phyloP scores from a whole-genome alignment of 2,888 invertebrate genomes.

The Agonopterix heracliana region DNA sequence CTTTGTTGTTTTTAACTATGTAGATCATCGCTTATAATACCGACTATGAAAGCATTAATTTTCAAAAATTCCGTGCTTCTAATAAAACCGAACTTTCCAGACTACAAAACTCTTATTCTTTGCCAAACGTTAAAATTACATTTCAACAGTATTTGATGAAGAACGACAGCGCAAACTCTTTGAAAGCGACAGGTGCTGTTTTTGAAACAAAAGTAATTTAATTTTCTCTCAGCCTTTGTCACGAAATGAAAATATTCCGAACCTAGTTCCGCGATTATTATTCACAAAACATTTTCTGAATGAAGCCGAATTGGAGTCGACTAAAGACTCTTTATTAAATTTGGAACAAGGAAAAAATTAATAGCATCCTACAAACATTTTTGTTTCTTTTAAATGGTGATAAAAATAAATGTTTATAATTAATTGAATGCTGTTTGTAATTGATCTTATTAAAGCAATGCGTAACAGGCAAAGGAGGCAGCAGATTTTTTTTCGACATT shows the following conservation, averaged over 20 bases:
- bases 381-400: not conserved
- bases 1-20: too few relatives aligned
- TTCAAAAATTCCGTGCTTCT: too few relatives aligned
- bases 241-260: conserved; percentile 5
- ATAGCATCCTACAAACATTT: conserved; percentile 1
- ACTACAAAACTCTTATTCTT: too few relatives aligned
- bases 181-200: conserved; percentile 13
- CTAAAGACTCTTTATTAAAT: conserved; percentile 17
- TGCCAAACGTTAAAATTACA: not conserved
- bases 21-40: too few relatives aligned
- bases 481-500: too few relatives aligned
- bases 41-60: too few relatives aligned
- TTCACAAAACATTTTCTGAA: conserved; percentile 23
- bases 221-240: conserved; percentile 13
- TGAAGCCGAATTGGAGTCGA: conserved; percentile 5
- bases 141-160: not conserved
- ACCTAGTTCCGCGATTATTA: conserved; percentile 21
- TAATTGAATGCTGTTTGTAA: too few relatives aligned
- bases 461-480: too few relatives aligned
- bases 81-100: too few relatives aligned
- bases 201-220: conserved; percentile 16
- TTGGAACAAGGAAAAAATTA: conserved; percentile 19
- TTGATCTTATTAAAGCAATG: too few relatives aligned
- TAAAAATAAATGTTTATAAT: too few relatives aligned
- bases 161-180: not conserved